A percentile compares a stretch with the other conserved stretches of the same genome.
These are phyloP conservation scores for Cinara cedri DNA, from an alignment of 2,888 invertebrate species.

Conservation along the genomic window DNA sequence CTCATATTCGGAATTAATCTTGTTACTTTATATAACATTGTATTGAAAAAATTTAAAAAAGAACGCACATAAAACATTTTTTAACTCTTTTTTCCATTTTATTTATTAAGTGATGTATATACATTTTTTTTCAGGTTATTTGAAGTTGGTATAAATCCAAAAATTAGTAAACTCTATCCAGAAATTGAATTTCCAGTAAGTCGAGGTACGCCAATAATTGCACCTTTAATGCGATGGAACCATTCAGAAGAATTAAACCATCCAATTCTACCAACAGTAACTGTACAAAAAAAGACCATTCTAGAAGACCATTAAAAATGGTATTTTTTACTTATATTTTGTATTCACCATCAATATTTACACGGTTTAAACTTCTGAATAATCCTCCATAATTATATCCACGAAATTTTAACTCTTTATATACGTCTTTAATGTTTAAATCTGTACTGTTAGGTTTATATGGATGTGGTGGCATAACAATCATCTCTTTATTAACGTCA, in stretches of 20 bases:
- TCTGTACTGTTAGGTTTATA: slow-evolving; percentile 64
- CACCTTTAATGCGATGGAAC: slow-evolving; percentile 86
- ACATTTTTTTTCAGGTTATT: slow-evolving; percentile 68
- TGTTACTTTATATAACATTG: no score
- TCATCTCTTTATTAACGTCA: slow-evolving; percentile 66
- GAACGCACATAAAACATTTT: no score
- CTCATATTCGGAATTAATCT: no score
- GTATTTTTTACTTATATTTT: neutral
- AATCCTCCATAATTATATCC: slow-evolving; percentile 69
- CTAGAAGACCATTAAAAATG: neutral
- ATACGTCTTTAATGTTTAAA: slow-evolving; percentile 65
- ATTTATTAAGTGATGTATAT: neutral
- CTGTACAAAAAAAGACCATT: slow-evolving; percentile 57
- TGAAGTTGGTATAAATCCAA: slow-evolving; percentile 76
- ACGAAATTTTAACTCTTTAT: slow-evolving; percentile 65
- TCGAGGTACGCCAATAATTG: slow-evolving; percentile 82
- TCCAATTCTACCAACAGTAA: slow-evolving; percentile 66
- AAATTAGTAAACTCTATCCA: slow-evolving; percentile 79
- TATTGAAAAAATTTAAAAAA: no score
- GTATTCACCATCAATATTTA: slow-evolving; percentile 66
- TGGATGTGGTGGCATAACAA: slow-evolving; percentile 65
- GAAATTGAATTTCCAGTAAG: slow-evolving; percentile 81
- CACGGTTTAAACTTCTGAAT: slow-evolving; percentile 69
- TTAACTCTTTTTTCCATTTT: slow-evolving; percentile 2
- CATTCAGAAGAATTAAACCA: slow-evolving; percentile 82